Conservation (phyloP, 2,113 vertebrate genomes). For the Scatophagus argus region DNA sequence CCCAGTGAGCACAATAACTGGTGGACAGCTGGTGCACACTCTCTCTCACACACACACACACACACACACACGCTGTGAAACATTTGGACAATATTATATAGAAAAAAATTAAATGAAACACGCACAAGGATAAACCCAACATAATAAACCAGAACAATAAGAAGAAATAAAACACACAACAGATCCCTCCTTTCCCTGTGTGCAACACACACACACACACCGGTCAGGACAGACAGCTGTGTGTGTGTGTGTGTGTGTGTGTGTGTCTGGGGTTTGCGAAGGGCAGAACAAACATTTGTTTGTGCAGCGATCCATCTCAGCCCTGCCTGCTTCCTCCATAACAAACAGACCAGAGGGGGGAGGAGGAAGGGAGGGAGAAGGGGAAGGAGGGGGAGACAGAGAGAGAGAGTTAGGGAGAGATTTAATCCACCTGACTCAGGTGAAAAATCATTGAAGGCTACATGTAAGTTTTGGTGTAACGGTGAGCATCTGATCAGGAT, state of each 20-base stretch:
- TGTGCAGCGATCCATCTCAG: constrained; percentile 84
- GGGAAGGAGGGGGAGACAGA: constrained; percentile 3
- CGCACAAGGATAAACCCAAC: not conserved
- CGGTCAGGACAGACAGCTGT: not conserved
- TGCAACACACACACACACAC: constrained; percentile 1
- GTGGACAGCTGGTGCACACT: constrained; percentile 58
- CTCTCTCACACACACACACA: constrained; percentile 36
- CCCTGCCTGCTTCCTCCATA: constrained; percentile 53
- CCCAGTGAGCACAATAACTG: constrained; percentile 46
- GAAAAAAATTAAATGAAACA: not conserved
- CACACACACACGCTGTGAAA: not conserved
- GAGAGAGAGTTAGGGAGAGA: not conserved
- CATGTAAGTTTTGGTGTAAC: no score
- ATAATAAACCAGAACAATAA: not conserved
- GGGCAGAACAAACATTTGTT: constrained; percentile 94
- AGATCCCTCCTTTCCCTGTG: not conserved
- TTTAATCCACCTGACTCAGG: not conserved
- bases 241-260: constrained; percentile 24
- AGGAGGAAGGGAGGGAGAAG: not conserved
- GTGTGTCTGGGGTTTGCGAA: constrained; percentile 86
- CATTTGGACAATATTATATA: not conserved
- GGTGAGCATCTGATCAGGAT: no score
- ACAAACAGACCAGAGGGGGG: constrained; percentile 43
- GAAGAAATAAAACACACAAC: not conserved
- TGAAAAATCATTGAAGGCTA: not conserved